These are phyloP conservation scores for Serilophus lunatus DNA, from an alignment of 2,113 vertebrate species.

Conservation along the genomic window DNA sequence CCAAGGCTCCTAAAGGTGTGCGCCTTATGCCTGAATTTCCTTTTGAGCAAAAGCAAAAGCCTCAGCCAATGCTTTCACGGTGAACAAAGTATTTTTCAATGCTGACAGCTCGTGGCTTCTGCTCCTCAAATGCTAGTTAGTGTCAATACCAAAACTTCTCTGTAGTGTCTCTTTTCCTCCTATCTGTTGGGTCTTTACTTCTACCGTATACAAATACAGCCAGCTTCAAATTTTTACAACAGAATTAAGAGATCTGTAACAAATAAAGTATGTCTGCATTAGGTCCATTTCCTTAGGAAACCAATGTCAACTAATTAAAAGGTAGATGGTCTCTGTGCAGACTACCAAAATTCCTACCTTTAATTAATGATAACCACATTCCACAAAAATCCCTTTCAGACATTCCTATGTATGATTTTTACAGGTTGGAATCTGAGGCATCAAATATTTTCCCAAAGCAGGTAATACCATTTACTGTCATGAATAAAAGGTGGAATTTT, in stretches of 20 bases:
- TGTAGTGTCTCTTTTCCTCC: neutral
- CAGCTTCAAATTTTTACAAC: neutral
- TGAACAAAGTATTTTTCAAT: neutral
- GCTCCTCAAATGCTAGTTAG: neutral
- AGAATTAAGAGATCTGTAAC: neutral
- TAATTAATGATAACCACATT: neutral
- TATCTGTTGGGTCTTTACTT: neutral
- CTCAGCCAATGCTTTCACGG: neutral
- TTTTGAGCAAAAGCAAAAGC: neutral
- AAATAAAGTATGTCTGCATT: neutral
- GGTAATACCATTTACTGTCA: neutral
- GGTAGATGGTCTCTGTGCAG: neutral
- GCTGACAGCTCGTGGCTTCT: neutral
- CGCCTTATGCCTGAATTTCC: neutral
- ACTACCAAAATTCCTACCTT: neutral
- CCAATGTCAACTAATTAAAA: neutral
- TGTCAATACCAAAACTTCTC: neutral
- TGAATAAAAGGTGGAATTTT: neutral
- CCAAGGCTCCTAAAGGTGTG: neutral
- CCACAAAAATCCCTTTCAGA: neutral
- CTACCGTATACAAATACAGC: neutral
- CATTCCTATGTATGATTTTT: neutral
- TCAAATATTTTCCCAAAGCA: neutral
- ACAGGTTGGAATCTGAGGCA: neutral
- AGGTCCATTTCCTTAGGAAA: neutral